These are phyloP conservation scores for Prionace glauca DNA, from an alignment of 2,797 vertebrate genomes.

Conservation along the genomic window DNA sequence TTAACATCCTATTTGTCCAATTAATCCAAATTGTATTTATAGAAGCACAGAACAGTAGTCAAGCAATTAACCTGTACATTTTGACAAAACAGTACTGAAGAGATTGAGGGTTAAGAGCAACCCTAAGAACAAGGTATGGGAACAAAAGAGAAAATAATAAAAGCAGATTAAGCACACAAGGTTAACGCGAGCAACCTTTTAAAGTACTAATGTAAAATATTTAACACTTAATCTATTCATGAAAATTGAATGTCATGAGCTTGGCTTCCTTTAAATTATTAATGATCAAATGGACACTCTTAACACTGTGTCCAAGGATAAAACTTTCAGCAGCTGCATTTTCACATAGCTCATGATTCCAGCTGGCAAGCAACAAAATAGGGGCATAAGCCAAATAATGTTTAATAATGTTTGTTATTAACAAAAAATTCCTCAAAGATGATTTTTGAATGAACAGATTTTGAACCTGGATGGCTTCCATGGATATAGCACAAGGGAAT, in stretches of 20 bases:
- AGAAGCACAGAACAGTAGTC: background rate
- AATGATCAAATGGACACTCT: background rate
- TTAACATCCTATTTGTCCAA: background rate
- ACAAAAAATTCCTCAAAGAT: background rate
- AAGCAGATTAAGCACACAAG: background rate
- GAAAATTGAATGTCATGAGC: background rate
- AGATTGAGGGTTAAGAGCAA: background rate
- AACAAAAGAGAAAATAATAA: background rate
- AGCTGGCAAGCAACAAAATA: background rate
- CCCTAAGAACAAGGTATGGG: background rate
- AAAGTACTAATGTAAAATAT: background rate
- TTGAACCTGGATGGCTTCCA: background rate
- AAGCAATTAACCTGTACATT: background rate
- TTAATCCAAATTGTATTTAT: background rate
- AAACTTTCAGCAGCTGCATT: background rate
- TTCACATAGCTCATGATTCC: background rate
- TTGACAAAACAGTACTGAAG: background rate
- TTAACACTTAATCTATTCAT: background rate
- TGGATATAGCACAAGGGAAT: background rate
- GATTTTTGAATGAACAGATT: background rate
- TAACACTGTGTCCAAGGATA: background rate
- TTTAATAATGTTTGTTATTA: background rate
- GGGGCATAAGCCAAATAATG: background rate
- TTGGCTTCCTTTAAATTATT: slow-evolving; percentile 11
- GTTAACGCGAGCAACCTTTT: slow-evolving; percentile 6